Evolutionary conservation across 2,797 vertebrate genomes (phyloP), one percentile per base, ranked within the genome.

Genomic region (Benthosema pterotum): DNA sequence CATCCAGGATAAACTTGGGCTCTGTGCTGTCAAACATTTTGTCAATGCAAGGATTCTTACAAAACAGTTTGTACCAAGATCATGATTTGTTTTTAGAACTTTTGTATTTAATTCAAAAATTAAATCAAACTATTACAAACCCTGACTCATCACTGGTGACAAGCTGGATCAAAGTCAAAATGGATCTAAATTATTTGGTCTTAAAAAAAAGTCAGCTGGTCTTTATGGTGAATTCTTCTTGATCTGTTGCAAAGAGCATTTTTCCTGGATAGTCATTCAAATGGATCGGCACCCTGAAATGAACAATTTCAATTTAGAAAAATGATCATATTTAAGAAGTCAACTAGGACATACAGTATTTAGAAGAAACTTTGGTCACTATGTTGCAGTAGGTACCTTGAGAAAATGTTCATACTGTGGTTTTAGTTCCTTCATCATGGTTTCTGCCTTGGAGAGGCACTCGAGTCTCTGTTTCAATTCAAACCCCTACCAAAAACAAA

Each of bases 381-480:
- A 38, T 1, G 32, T 38, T 38, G 8, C 7, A 38, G 32, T 38
- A 38, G 6, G 12, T 62, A 72, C 69, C 69, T 62, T 18, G 43
- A 56, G 47, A 45, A 61, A 72, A 8, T 52, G 53, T 49, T 55
- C 53, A 53, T 88, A 88, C 73, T 90, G 83, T n/a, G 81, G 79
- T 14, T 71, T 65, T 46, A 87, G 75, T 74, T 79, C 69, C 53
- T 83, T 68, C 57, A 91, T 83, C 71, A 89, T 83, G 7, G 67
- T 58, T 22, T 78, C 76, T 55, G 88, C 87, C 73, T 69, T 89
- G 56, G 22, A 28, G 2, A 91, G 85, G 66, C 87, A 84, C 4
- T 16, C 17, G 0, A 1, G 76, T 77, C 80, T 83, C 75, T 84
- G 86, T 51, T 56, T 60, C 22, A 58, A 38, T 53, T 74, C 71